Evolutionary conservation across 2,888 invertebrate genomes (phyloP), one percentile per base, ranked within the genome.

Genomic region (Pollenia griseotomentosa): DNA sequence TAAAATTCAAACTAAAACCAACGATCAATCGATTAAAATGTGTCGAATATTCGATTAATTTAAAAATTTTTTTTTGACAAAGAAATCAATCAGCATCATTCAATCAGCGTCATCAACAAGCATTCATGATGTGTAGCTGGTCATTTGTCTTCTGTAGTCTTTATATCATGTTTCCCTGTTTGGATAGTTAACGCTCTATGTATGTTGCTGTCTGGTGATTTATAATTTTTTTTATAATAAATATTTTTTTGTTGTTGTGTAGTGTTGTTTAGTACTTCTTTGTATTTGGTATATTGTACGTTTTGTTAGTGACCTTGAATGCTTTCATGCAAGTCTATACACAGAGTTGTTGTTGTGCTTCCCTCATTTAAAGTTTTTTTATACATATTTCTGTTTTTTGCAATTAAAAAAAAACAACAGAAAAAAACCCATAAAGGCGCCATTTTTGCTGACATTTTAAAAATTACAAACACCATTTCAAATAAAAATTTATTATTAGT

Each of bases 381-480:
- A 44, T 55, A 5, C 12, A 53, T 11, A n/a, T 46, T 48, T 53
- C 23, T 46, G 9, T 40, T 53, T n/a, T 65, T 71, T 78, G 16
- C 51, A 78, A 51, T 59, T 59, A 44, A 71, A 73, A 48, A 42
- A 66, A 12, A 75, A 14, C 23, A 46, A 33, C 57, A 57, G 10
- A 70, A 53, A 70, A 44, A 53, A 66, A 53, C n/a, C 14, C 55
- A 46, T 61, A 68, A 84, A 87, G 83, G 86, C 82, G 88, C 84
- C 83, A 85, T 82, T 74, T 73, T 85, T 83, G 82, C 77, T 86
- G 86, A 81, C 83, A 86, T 83, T 83, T 87, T 68, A 81, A 73
- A 77, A 82, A 73, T 61, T 83, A 70, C 80, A 79, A 83, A 79
- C 78, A 73, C 79, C 77, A 80, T 73, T 80, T 77, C 66, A 75